Evolutionary conservation across 2,888 invertebrate species (phyloP), one percentile per base, ranked within the genome.

Genomic region (Diachrysia chrysitis): DNA sequence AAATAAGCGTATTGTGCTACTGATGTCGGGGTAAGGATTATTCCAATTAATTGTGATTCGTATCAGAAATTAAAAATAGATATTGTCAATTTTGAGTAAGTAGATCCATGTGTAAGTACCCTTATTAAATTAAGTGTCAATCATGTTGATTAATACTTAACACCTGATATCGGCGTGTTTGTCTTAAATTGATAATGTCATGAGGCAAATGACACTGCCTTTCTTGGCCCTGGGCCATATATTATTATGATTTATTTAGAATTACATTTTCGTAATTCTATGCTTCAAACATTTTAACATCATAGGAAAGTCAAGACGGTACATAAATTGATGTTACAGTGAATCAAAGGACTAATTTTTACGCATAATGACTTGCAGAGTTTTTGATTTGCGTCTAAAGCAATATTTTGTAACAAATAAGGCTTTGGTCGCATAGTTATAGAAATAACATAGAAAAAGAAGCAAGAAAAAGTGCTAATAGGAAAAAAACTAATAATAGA

Each of bases 1-100:
- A 87, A 89, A 86, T 86, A 85, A 87, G 86, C 73, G 63, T 78
- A 85, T 83, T 86, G 83, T 83, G 90, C 91, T 91, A 91, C 92
- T 79, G 92, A 87, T 83, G 75, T 62, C 69, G 65, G 65, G 64
- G 55, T 25, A 70, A 16, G 68, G 73, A 77, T 77, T 74, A 80
- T 77, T 71, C 37, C 71, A 69, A 79, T 78, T 84, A 84, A 79
- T 82, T 64, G 69, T 71, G 69, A 73, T 74, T 68, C 56, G 71
- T 76, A 81, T 83, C 72, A 56, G 63, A 63, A 75, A 73, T 76
- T 70, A 60, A 82, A 77, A 76, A 65, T 68, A 63, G 66, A 54
- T 37, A 32, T 48, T 74, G 68, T 61, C 66, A 66, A 71, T 70
- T 57, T 54, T 57, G 25, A 67, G 51, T 67, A 37, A 60, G 63